Conservation (phyloP, 92 coral and sea anemone species). For the Muricea muricata region DNA sequence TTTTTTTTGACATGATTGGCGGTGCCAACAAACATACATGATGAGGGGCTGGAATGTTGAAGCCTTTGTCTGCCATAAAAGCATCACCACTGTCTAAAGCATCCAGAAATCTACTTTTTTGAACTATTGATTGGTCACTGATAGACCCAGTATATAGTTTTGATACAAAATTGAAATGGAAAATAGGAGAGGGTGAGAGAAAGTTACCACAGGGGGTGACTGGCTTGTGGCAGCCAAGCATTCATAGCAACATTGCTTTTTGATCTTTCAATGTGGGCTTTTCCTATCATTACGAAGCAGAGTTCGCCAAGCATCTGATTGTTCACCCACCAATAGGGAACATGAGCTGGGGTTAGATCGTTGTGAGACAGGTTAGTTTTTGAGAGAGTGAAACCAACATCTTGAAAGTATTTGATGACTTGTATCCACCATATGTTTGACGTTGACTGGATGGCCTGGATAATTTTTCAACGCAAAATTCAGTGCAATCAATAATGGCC, state of each 20-base stretch:
- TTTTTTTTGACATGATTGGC: conserved; percentile 68
- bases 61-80: conserved; percentile 20
- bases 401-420: conserved; percentile 74
- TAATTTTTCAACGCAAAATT: conserved; percentile 8
- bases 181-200: too few relatives aligned
- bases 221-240: too few relatives aligned
- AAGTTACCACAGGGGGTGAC: too few relatives aligned
- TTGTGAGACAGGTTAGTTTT: too few relatives aligned
- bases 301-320: too few relatives aligned
- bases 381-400: conserved; percentile 73
- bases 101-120: conserved; percentile 67
- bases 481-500: conserved; percentile 75
- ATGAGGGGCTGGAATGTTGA: conserved; percentile 62
- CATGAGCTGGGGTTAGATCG: too few relatives aligned
- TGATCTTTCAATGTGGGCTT: too few relatives aligned
- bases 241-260: too few relatives aligned
- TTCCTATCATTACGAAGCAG: too few relatives aligned
- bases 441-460: too few relatives aligned
- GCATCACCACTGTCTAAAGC: conserved; percentile 65
- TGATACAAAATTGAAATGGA: conserved; percentile 70
- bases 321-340: too few relatives aligned
- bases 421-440: conserved; percentile 74
- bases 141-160: conserved; percentile 72
- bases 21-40: conserved; percentile 61
- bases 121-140: conserved; percentile 74